Evolutionary conservation across 1,140 invertebrate genomes (phyloP), one percentile per base, ranked within the genome.

Genomic region (Prorops nasuta): DNA sequence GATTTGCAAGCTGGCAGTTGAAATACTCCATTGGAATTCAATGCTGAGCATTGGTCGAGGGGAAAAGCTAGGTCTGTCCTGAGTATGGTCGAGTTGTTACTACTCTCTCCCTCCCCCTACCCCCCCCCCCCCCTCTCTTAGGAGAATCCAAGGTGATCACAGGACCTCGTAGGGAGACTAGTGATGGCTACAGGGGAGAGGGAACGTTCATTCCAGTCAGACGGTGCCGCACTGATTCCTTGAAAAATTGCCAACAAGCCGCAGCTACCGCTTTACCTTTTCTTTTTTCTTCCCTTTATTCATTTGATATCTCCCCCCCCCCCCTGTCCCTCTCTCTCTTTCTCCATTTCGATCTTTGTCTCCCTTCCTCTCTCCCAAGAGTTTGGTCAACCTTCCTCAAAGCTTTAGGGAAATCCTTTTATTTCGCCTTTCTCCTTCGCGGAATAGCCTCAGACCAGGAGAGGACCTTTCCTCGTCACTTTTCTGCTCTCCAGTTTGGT

Each of bases 241-340:
- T 68, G 66, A 68, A 65, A 67, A 65, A 61, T 65, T 65, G 66
- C 66, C 66, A 66, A 64, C 60, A 64, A 66, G 37, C 52, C 49
- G 37, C 51, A 28, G 10, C 24, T 28, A 28, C 10, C 24, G 4
- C 24, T 28, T 28, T 28, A 28, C 4, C 10, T 28, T 28, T 28
- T 28, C 31, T 36, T 22, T 38, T 24, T 31, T 49, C 49, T 36
- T 46, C 37, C 35, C 14, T 40, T 18, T 34, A 42, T 41, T 21
- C 24, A 35, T 45, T n/a, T n/a, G n/a, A n/a, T n/a, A n/a, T n/a
- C n/a, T n/a, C 24, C 20, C 19, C 22, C 20, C 37, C 44, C 36
- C 38, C 18, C 28, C 15, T 21, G 7, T 39, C 39, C 8, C 28
- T 20, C 36, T 21, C n/a, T n/a, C n/a, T n/a, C n/a, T n/a, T n/a